phyloP scores from a whole-genome alignment of 2,113 vertebrate species.

The Ranitomeya variabilis region DNA sequence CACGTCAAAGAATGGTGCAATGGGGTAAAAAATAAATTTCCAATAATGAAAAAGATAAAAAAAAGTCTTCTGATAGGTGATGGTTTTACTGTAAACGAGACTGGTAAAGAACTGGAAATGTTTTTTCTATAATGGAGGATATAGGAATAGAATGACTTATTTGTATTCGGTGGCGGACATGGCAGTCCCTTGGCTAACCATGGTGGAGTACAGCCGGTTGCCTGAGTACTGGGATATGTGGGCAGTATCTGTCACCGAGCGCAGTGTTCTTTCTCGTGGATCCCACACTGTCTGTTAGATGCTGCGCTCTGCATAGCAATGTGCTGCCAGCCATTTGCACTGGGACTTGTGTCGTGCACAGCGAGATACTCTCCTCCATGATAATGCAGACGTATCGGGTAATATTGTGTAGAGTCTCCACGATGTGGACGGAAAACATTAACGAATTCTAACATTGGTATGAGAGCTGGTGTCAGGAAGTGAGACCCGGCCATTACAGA shows the following conservation, averaged over 20 bases:
- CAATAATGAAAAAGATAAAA: not conserved
- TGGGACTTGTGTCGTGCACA: not conserved
- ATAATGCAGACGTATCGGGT: not conserved
- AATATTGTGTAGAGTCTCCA: not conserved
- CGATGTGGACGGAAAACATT: not conserved
- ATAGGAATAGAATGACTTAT: not conserved
- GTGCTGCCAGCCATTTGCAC: not conserved
- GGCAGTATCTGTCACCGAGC: conserved; percentile 10
- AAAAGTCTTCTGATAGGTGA: not conserved
- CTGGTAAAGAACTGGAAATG: not conserved
- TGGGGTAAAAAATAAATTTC: conserved; percentile 22
- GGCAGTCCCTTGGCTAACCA: not conserved
- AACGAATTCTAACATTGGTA: not conserved
- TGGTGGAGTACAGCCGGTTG: not conserved
- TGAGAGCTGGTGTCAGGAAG: not conserved
- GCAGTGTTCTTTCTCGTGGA: not conserved
- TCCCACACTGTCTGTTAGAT: not conserved
- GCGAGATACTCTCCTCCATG: not conserved
- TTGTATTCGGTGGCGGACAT: not conserved
- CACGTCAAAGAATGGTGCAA: not conserved
- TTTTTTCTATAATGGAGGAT: not conserved
- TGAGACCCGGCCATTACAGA: not conserved
- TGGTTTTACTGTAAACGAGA: not conserved
- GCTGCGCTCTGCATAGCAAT: not conserved
- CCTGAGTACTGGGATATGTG: not conserved